Base-by-base conservation (phyloP, 30 jellyfish, hydroid and myxozoan species). In the Cassiopea andromeda region DNA sequence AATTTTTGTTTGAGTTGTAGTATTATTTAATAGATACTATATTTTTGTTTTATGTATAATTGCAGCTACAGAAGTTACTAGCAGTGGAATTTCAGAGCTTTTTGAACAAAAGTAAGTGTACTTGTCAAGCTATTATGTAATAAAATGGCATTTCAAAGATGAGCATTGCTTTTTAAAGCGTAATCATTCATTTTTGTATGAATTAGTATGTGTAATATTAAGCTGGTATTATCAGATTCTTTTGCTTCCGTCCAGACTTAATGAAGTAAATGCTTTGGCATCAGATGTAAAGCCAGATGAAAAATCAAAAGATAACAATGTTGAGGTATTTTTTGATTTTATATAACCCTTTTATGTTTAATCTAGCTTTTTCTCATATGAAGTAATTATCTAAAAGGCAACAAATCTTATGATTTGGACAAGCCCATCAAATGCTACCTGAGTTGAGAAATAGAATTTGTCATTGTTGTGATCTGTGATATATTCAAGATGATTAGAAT, bases 61-160 rank as follows among this genome's bases (percentile, higher is more conserved):
- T 75, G 44, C 69, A 47, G 69, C 8, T 46, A 15, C 75, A 44
- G 91, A 83, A 14, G 84, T 18, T 58, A 54, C 67, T 7, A 83
- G 70, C 19, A 61, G 77, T 83, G 91, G 91, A 83, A 83, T 83
- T 69, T 49, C 91, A 69, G 91, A 83, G 44, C 76, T 83, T 10
- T 83, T 83, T 71, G 91, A 83, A 57, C 70, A 83, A 71, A 83
- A 83, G 91, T 83, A 75, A 69, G 91, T 83, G 7, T 14, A 17
- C 79, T 70, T 12, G 4, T 54, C 64, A 54, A 54, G 12, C 12
- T 54, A 10, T 54, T 10, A 0, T 27, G 38, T 27, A 27, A 27
- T 27, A 27, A 27, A 27, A 27, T 27, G 38, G 38, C 38, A 27
- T 27, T 27, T 27, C 38, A 27, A 27, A 27, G 38, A 27, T 27